Percentiles rank a stretch among this genome's conserved stretches.
These are phyloP conservation scores for Staurois parvus DNA, from an alignment of 2,797 vertebrate genomes.

Conservation along the genomic window DNA sequence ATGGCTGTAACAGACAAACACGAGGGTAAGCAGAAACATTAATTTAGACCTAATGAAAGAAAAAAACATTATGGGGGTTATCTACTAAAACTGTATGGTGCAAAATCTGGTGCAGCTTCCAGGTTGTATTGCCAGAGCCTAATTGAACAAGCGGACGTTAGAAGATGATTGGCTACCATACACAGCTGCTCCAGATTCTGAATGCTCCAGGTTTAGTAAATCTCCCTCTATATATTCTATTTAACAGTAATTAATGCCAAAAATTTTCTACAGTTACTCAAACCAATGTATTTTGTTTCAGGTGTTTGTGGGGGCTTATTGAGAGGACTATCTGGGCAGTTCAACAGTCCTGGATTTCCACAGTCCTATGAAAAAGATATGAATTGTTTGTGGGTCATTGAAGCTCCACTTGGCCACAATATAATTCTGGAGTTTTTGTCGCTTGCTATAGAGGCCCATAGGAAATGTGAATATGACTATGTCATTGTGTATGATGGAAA, in stretches of 20 bases:
- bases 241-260: too few species aligned
- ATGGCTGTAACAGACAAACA: background rate
- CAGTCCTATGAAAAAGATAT: slow-evolving; percentile 63
- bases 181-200: too few species aligned
- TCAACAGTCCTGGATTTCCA: slow-evolving; percentile 63
- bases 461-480: slow-evolving; percentile 62
- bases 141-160: too few species aligned
- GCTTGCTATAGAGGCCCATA: slow-evolving; percentile 59
- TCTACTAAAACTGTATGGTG: too few species aligned
- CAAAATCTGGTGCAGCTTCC: too few species aligned
- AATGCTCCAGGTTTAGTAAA: too few species aligned
- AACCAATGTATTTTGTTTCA: slow-evolving; percentile 14
- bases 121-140: too few species aligned
- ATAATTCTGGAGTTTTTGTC: slow-evolving; percentile 55
- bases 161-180: too few species aligned
- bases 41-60: too few species aligned
- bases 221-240: too few species aligned
- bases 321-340: slow-evolving; percentile 40
- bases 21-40: slow-evolving; percentile 5
- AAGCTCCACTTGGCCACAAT: slow-evolving; percentile 47
- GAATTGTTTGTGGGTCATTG: slow-evolving; percentile 62
- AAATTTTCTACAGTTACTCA: too few species aligned
- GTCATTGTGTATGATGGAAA: slow-evolving; percentile 60
- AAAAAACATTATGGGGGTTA: too few species aligned
- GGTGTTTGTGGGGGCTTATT: slow-evolving; percentile 60